Conservation (phyloP, 2,797 vertebrate species). For the Australoheros facetus region DNA sequence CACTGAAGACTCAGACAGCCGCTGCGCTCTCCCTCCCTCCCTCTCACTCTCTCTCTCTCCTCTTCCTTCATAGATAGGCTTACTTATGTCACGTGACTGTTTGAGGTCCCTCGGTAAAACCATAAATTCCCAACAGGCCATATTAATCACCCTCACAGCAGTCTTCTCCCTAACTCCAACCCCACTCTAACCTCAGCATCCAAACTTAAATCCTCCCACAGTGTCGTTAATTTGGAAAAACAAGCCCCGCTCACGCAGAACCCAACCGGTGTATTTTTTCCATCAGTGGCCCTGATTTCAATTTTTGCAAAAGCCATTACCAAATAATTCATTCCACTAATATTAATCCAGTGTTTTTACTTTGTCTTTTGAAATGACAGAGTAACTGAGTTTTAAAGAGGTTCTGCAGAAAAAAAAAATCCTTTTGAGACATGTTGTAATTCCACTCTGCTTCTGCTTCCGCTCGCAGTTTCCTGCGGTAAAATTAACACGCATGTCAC, state of each 20-base stretch:
- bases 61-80: background rate
- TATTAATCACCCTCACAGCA: background rate
- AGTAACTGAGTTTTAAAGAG: fast-evolving
- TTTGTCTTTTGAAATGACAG: background rate
- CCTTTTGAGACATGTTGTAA: background rate
- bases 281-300: too few relatives aligned
- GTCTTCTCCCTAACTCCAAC: background rate
- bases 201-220: background rate
- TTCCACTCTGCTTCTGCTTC: background rate
- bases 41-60: too few relatives aligned
- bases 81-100: conserved; percentile 6
- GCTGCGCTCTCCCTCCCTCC: background rate
- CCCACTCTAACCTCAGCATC: background rate
- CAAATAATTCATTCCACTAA: background rate
- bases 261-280: background rate
- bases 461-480: background rate
- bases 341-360: background rate
- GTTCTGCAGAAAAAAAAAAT: background rate
- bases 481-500: background rate
- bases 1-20: conserved; percentile 11
- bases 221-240: background rate
- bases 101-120: background rate
- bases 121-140: background rate
- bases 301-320: too few relatives aligned
- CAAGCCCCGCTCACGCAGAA: background rate